Base-by-base conservation (phyloP, 1,140 invertebrate genomes). In the Drosophila bifasciata region DNA sequence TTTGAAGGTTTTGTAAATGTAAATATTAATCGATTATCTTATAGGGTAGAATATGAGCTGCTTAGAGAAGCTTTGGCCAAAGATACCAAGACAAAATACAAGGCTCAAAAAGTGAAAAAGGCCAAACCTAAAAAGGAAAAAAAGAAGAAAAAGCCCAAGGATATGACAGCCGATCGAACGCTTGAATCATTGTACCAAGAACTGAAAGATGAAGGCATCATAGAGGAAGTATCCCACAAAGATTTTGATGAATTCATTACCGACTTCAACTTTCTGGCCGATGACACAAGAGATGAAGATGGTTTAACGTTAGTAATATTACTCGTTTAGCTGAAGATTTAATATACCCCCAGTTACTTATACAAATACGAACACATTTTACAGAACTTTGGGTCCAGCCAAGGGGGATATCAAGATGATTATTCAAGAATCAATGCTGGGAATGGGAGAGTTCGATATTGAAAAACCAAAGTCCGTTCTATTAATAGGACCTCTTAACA, bases 141-240 rank as follows among this genome's bases (percentile, higher is more conserved):
- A 60, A 94, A 93, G 59, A 95, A 95, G 88, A 96, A 95, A 76
- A 95, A 95, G 67, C 48, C 58, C 2, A 91, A 92, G 17, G 96
- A 97, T 92, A 91, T 96, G 8, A 97, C 96, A 6, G 95, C 94
- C 2, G 95, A 97, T 78, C 92, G 95, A 76, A 94, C 94, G 0
- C 93, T 94, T 3, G 95, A 96, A 73, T 96, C 95, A 1, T 89
- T 97, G 3, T 96, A 96, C 90, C 94, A 97, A 79, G 97, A 98
- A 91, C 89, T 98, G 5, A 92, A 96, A 4, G 93, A 93, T 19
- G 93, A 95, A 63, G 95, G 95, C 5, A 95, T 98, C 11, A 96
- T 98, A 55, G 93, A 93, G 50, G 92, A 94, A 7, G 94, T 95
- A 83, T 94, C 94, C 0, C 92, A 94, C 62, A 92, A 94, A 3